Evolutionary conservation across 2,888 invertebrate species (phyloP).

Genomic region (Rhopalosiphum nymphaeae): DNA sequence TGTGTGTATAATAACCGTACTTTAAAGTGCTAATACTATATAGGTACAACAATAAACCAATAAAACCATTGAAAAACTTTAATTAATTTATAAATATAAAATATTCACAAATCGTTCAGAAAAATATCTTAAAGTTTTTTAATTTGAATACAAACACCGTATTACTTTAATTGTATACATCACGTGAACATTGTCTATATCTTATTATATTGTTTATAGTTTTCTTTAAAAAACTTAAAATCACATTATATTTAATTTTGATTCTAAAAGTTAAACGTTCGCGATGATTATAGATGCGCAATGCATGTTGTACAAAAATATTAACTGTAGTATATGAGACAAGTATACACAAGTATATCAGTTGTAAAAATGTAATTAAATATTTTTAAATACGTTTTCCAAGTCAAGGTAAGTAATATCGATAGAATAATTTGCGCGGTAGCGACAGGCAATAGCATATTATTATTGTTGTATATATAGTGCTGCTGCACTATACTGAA

Average conservation of each 20-base stretch:
- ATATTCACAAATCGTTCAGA: not conserved
- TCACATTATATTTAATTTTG: not conserved
- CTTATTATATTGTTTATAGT: not conserved
- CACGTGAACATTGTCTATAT: not conserved
- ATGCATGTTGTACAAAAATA: not conserved
- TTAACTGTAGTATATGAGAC: no score
- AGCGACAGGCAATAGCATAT: no score
- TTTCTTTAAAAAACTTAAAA: not conserved
- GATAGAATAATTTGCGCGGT: not conserved
- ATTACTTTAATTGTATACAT: not conserved
- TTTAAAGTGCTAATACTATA: not conserved
- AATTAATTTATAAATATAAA: not conserved
- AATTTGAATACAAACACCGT: not conserved
- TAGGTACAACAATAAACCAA: not conserved
- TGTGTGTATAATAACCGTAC: not conserved
- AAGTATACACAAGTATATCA: no score
- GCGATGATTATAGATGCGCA: not conserved
- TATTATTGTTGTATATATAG: no score
- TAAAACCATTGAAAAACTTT: not conserved
- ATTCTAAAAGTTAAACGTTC: not conserved
- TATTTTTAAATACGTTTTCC: constrained; percentile 1
- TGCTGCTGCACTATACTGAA: not conserved
- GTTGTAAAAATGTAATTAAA: not conserved
- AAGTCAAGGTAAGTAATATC: not conserved
- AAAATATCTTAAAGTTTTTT: not conserved